These are phyloP conservation scores for Homarus gammarus DNA, from an alignment of 2,888 invertebrate species.

Conservation along the genomic window DNA sequence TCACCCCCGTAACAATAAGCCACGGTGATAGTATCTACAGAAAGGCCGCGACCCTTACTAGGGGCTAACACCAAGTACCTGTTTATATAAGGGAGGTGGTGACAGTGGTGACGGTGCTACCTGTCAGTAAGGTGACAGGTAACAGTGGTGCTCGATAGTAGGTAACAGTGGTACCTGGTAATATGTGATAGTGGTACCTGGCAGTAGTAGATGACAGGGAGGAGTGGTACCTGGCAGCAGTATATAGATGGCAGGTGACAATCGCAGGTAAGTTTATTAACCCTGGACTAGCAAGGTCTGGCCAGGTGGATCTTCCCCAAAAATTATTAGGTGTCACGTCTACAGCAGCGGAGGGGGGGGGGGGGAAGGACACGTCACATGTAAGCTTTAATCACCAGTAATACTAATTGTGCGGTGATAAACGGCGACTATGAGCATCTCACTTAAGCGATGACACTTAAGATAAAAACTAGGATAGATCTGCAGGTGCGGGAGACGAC, in stretches of 20 bases:
- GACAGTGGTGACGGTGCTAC: no score
- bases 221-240: background rate
- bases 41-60: background rate
- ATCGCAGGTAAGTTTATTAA: slow-evolving; percentile 28
- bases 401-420: background rate
- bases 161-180: no score
- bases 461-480: slow-evolving; percentile 30
- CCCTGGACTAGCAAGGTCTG: background rate
- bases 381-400: no score
- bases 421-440: background rate
- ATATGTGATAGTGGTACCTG: background rate
- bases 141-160: no score
- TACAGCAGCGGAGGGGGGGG: background rate
- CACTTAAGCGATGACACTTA: slow-evolving; percentile 7
- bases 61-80: background rate
- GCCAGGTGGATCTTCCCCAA: no score
- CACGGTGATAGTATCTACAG: no score
- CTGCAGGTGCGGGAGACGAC: slow-evolving; percentile 25
- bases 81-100: background rate
- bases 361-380: no score
- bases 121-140: no score
- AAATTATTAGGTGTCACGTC: background rate
- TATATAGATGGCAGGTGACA: slow-evolving; percentile 12
- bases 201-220: background rate
- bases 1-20: no score